Conservation (phyloP, 1,140 invertebrate genomes). For the Drosophila ohnishii region DNA sequence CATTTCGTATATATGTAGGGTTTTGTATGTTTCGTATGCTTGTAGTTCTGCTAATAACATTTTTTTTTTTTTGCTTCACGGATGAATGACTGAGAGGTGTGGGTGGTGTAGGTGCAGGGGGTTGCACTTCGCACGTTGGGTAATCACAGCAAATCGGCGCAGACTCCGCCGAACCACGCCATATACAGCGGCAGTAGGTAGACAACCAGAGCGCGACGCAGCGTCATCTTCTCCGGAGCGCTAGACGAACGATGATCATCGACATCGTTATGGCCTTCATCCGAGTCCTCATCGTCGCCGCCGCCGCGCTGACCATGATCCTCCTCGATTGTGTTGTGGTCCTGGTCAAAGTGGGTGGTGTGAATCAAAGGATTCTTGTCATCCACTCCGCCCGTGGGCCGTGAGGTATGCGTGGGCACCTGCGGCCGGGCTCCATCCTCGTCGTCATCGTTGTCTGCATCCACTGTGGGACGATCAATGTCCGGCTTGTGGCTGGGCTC, state of each 20-base stretch:
- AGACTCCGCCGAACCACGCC: conserved; percentile 90
- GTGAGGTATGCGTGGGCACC: conserved; percentile 57
- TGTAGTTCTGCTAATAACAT: conserved; percentile 72
- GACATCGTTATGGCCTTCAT: conserved; percentile 29
- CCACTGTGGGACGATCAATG: conserved; percentile 69
- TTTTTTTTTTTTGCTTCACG: conserved; percentile 62
- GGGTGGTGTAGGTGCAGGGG: conserved; percentile 56
- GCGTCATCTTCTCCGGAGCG: conserved; percentile 84
- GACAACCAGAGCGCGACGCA: conserved; percentile 87
- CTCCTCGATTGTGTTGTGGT: conserved; percentile 61
- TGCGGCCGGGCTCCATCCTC: conserved; percentile 56
- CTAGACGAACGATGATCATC: conserved; percentile 49
- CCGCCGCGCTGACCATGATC: conserved; percentile 27
- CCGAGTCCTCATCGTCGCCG: conserved; percentile 34
- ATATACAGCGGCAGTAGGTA: conserved; percentile 91
- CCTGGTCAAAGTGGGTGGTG: conserved; percentile 55
- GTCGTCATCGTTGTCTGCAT: conserved; percentile 70
- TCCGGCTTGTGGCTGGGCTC: conserved; percentile 77
- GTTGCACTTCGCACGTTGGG: conserved; percentile 35
- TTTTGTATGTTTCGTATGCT: conserved; percentile 16
- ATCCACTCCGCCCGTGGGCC: conserved; percentile 54
- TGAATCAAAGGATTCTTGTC: conserved; percentile 64
- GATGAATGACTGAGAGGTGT: conserved; percentile 78
- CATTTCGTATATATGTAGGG: conserved; percentile 70
- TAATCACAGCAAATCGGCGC: conserved; percentile 91